phyloP scores from a whole-genome alignment of 2,797 vertebrate species.

The Anguilla pacifica region DNA sequence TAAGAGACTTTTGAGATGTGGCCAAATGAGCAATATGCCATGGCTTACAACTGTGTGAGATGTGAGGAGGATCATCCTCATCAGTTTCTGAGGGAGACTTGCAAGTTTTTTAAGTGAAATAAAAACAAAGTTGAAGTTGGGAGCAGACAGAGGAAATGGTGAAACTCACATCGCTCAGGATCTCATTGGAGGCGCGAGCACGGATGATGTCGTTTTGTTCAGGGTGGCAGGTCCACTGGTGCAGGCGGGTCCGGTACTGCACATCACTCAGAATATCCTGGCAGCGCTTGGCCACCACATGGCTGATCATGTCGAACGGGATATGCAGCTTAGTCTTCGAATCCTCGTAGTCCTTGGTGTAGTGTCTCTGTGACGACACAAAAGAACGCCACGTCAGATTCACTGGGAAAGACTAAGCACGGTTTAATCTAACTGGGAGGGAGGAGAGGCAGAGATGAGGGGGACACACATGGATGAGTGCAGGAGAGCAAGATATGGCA shows the following conservation, averaged over 20 bases:
- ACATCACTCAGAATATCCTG: slow-evolving; percentile 96
- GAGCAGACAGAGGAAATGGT: neutral
- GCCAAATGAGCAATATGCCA: no score
- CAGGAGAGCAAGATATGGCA: no score
- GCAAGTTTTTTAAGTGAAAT: neutral
- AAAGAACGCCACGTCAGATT: neutral
- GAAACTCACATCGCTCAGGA: slow-evolving; percentile 88
- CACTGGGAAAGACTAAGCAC: neutral
- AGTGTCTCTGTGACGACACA: slow-evolving; percentile 75
- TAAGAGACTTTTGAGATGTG: no score
- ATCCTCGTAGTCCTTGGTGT: slow-evolving; percentile 86
- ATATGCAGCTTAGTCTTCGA: slow-evolving; percentile 86
- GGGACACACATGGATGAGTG: no score
- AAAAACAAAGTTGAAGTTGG: neutral
- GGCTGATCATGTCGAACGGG: slow-evolving; percentile 90
- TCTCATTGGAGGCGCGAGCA: slow-evolving; percentile 88
- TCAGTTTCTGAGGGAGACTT: no score
- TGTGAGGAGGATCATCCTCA: no score
- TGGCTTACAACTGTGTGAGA: no score
- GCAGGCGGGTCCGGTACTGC: slow-evolving; percentile 87
- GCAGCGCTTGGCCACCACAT: slow-evolving; percentile 89
- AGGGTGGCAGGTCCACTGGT: slow-evolving; percentile 95
- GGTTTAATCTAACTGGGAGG: neutral
- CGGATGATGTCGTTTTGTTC: slow-evolving; percentile 84
- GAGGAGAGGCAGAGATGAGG: neutral